Base-by-base conservation (phyloP, 2,888 invertebrate species). In the Augochlorella aurata region DNA sequence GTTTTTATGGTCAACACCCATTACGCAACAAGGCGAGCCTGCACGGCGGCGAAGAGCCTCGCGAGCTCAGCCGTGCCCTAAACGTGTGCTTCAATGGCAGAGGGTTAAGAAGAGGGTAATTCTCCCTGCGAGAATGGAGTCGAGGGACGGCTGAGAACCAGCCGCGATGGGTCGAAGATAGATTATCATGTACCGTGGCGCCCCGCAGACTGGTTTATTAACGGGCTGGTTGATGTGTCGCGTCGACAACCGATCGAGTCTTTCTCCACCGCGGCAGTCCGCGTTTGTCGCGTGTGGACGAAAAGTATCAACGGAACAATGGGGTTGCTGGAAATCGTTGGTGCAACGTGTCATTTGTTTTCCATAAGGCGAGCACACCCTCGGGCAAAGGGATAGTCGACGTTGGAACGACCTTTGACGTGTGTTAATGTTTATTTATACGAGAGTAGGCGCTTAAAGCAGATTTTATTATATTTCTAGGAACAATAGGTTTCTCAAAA, bases 21-120 rank as follows among this genome's bases (percentile, higher is more conserved):
- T 74, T 80, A 80, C 74, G 63, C 65, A 54, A 77, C 47, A 77
- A 77, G 77, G 77, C 18, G 63, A 77, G 63, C 47, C 24, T 45
- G 78, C 68, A 24, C 79, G 44, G 12, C 18, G 54, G 12, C 18
- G 52, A 44, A 81, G 69, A 69, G 69, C 65, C 69, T 44, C 38
- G 74, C 38, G 73, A 80, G 74, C 81, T 80, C 81, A 65, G 65
- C 47, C 81, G 54, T 74, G 29, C 73, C 63, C 81, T 73, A 80
- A 81, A 81, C 81, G 29, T 68, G 80, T 66, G 70, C 70, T 50
- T 66, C 50, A 81, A 74, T 65, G 58, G 69, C 54, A 16, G 81
- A 81, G 81, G 81, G 81, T 81, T 81, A 81, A 81, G 81, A 81
- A 81, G 81, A 81, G 74, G 81, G 70, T 81, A 81, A 81, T 74